Base-by-base conservation (phyloP, 2,888 invertebrate species). In the Proisotoma minuta region DNA sequence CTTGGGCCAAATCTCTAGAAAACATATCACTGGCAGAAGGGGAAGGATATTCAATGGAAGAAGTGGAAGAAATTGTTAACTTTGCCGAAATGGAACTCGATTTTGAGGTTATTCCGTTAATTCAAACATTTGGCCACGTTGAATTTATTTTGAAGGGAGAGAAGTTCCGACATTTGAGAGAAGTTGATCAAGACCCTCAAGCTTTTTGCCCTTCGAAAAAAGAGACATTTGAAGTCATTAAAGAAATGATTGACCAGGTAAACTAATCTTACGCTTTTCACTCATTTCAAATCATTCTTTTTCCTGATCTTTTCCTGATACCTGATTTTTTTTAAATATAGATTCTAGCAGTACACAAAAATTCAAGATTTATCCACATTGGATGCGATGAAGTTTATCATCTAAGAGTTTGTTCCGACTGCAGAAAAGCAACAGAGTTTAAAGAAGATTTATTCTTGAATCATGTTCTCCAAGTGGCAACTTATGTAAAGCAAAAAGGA, bases 101-200 rank as follows among this genome's bases (percentile, higher is more conserved):
- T 0, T 78, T 93, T 61, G 83, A 83, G 66, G 84, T 88, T 47
- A 85, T 91, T 54, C 91, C 91, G 26, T 79, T 92, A 20, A 83
- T 92, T n/a, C 92, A 91, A 79, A 89, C 90, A 0, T 88, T 92
- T 75, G 91, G 91, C 0, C 91, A 92, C 78, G 82, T 91, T 81
- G 92, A 92, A 81, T 91, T 86, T 79, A 85, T 88, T 0, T 78
- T 91, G 58, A 91, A 91, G 76, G 85, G 88, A 69, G 82, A 84
- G 10, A 80, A 84, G 69, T 89, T 85, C 80, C 76, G 80, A 22
- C 78, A 80, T 15, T 77, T 90, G 10, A 79, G 89, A 8, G 91
- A 91, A 78, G 82, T 83, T 1, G 82, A 81, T 56, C 78, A 77
- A 1, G 85, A 84, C 71, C 86, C 87, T 0, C 85, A 85, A 75